Percentiles rank a stretch among this genome's conserved stretches.
These are phyloP conservation scores for Sapayoa aenigma DNA, from an alignment of 2,113 vertebrate species.

Conservation along the genomic window DNA sequence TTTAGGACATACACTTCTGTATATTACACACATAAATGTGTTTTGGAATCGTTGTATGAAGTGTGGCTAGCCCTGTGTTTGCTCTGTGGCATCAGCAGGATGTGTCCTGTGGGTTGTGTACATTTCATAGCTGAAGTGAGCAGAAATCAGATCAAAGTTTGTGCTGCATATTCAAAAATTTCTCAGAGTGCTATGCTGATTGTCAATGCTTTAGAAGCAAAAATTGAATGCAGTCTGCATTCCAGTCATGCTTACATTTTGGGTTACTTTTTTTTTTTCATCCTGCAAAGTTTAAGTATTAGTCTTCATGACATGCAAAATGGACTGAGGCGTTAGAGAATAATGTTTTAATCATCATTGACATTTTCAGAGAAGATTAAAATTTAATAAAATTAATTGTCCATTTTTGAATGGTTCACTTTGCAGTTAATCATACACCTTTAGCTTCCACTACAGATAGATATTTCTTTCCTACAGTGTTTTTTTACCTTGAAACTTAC, in stretches of 20 bases:
- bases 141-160: not conserved
- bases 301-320: constrained; percentile 54
- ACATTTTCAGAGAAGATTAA: constrained; percentile 71
- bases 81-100: not conserved
- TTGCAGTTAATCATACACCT: constrained; percentile 66
- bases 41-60: rapidly evolving
- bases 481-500: constrained; percentile 5
- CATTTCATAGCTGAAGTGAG: not conserved
- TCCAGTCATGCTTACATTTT: not conserved
- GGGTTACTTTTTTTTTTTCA: not conserved
- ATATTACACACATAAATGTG: rapidly evolving
- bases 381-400: constrained; percentile 76
- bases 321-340: constrained; percentile 55
- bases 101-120: not conserved
- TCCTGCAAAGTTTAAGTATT: constrained; percentile 55
- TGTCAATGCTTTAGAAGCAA: not conserved
- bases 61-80: rapidly evolving
- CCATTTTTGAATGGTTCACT: constrained; percentile 60
- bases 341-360: constrained; percentile 74
- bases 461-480: not conserved
- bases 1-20: rapidly evolving
- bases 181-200: not conserved
- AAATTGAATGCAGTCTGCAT: not conserved
- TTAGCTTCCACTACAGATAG: constrained; percentile 21
- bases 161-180: rapidly evolving